A percentile compares a stretch with the other conserved stretches of the same genome.
Conservation (phyloP, 2,888 invertebrate genomes). For the Axea sp. region DNA sequence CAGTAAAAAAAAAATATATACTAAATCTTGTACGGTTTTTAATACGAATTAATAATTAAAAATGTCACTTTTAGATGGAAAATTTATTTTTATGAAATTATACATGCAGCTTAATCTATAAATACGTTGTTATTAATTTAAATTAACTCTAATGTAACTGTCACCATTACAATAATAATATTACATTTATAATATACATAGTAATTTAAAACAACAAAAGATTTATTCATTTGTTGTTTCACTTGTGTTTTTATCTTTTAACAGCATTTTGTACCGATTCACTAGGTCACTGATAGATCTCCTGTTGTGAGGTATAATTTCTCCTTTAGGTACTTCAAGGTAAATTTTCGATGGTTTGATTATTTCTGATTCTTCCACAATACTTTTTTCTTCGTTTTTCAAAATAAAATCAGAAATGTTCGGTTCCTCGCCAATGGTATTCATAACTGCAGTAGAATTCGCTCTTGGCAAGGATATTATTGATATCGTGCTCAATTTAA, state of each 20-base stretch:
- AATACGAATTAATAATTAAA: no score
- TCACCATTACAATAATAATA: no score
- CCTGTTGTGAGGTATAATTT: slow-evolving; percentile 30
- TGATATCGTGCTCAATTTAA: slow-evolving; percentile 13
- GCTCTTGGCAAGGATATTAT: slow-evolving; percentile 24
- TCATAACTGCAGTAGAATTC: slow-evolving; percentile 34
- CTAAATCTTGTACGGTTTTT: no score
- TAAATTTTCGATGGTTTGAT: neutral
- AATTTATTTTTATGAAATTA: no score
- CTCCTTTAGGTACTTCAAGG: neutral
- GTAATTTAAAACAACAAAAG: no score
- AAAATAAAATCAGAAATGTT: neutral
- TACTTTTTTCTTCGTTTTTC: neutral
- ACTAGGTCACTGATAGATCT: slow-evolving; percentile 75
- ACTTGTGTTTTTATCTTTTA: slow-evolving; percentile 1
- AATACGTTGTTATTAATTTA: no score
- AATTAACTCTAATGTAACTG: no score
- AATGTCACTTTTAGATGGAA: no score
- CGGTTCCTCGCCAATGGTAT: slow-evolving; percentile 25
- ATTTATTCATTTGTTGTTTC: neutral
- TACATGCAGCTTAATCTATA: no score
- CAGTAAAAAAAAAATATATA: no score
- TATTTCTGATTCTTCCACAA: neutral
- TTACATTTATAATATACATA: no score
- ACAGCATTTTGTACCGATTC: slow-evolving; percentile 69